A percentile compares a stretch with the other conserved stretches of the same genome.
Conservation (phyloP, 1,140 invertebrate genomes). For the Diorhabda sublineata region DNA sequence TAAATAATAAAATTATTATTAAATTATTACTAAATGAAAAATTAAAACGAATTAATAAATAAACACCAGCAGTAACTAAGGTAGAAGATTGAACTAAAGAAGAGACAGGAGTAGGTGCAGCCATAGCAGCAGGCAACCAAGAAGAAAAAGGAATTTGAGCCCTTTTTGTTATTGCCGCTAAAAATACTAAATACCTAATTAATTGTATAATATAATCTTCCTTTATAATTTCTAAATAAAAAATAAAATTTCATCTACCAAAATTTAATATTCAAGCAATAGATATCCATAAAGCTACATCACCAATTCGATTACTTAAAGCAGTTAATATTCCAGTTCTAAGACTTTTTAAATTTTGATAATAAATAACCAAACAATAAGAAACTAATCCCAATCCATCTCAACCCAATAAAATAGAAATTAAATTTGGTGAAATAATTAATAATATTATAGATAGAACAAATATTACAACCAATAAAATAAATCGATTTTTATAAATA, state of each 20-base stretch:
- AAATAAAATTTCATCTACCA: too few species aligned
- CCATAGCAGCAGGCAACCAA: slow-evolving; percentile 65
- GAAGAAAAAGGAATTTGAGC: too few species aligned
- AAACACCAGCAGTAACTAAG: slow-evolving; percentile 67
- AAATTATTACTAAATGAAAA: slow-evolving; percentile 40
- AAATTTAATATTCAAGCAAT: too few species aligned
- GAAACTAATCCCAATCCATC: too few species aligned
- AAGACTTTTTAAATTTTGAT: slow-evolving; percentile 57
- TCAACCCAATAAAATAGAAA: slow-evolving; percentile 63
- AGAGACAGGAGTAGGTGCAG: slow-evolving; percentile 65
- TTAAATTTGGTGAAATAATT: slow-evolving; percentile 60
- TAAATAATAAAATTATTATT: slow-evolving; percentile 40
- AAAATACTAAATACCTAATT: too few species aligned
- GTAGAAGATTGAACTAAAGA: slow-evolving; percentile 72
- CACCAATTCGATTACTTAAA: slow-evolving; percentile 59
- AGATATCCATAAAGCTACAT: slow-evolving; percentile 62
- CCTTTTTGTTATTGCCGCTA: too few species aligned
- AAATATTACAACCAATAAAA: too few species aligned
- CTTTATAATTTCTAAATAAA: too few species aligned
- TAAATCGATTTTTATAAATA: too few species aligned
- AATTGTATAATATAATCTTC: too few species aligned
- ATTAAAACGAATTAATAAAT: slow-evolving; percentile 65
- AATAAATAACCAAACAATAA: too few species aligned
- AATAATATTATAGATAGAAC: slow-evolving; percentile 54
- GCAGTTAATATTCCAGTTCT: slow-evolving; percentile 60